These are phyloP conservation scores for Ornithoptera priamus DNA, from an alignment of 2,888 invertebrate genomes.

Conservation along the genomic window DNA sequence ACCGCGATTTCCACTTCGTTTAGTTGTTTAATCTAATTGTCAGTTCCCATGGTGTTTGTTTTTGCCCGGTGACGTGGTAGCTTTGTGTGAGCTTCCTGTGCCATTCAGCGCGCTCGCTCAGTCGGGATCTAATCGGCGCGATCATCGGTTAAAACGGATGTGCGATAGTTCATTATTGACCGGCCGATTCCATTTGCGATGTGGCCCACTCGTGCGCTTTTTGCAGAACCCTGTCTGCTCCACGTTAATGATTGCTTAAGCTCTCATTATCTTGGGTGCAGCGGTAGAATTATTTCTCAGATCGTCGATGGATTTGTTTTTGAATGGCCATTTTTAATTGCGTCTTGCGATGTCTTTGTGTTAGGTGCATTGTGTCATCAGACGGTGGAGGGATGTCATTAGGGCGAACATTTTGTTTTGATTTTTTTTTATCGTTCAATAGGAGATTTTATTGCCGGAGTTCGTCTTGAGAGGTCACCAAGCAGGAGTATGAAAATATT, in stretches of 20 bases:
- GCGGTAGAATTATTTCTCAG: constrained; percentile 5
- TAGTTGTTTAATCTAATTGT: constrained; percentile 71
- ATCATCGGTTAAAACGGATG: constrained; percentile 49
- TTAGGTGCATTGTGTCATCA: constrained; percentile 17
- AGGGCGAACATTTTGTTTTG: not conserved
- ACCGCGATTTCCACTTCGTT: constrained; percentile 35
- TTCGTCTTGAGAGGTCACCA: no score
- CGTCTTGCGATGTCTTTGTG: constrained; percentile 28
- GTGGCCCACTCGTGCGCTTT: constrained; percentile 11
- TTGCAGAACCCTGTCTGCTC: constrained; percentile 11
- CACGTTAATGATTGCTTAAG: constrained; percentile 25
- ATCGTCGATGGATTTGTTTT: constrained; percentile 14
- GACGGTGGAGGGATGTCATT: not conserved
- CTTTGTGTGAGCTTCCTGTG: constrained; percentile 58
- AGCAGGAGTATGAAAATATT: no score
- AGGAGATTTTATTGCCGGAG: no score
- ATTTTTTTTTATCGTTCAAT: no score
- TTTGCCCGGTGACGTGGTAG: constrained; percentile 42
- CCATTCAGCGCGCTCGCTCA: constrained; percentile 52
- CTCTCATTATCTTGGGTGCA: constrained; percentile 19
- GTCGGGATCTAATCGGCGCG: constrained; percentile 50
- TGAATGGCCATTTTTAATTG: constrained; percentile 28
- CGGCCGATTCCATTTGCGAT: constrained; percentile 25
- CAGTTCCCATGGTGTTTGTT: constrained; percentile 68
- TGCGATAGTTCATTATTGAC: constrained; percentile 44